Conservation (phyloP, 2,888 invertebrate species). For the Microplitis manilae region DNA sequence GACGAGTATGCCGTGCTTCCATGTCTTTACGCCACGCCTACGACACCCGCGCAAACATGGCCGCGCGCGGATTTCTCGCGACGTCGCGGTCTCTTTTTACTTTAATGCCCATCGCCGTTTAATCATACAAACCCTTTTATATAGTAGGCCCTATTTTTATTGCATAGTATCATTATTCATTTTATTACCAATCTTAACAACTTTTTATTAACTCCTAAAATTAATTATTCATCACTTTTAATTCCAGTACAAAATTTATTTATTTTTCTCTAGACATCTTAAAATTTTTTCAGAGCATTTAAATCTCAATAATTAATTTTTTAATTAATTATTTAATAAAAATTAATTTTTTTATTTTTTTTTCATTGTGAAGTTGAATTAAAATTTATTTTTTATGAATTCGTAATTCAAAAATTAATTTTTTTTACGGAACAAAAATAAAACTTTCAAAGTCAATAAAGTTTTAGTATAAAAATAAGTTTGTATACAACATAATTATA, state of each 20-base stretch:
- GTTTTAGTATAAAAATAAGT: not conserved
- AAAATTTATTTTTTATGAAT: not conserved
- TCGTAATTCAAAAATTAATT: not conserved
- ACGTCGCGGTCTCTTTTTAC: slow-evolving; percentile 42
- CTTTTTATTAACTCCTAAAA: too few relatives aligned
- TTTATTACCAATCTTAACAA: not conserved
- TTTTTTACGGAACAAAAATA: not conserved
- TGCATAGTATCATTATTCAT: not conserved
- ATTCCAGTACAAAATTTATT: too few relatives aligned
- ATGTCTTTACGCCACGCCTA: slow-evolving; percentile 67
- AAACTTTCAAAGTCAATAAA: not conserved
- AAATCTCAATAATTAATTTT: too few relatives aligned
- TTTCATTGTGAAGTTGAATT: not conserved
- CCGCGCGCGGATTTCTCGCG: slow-evolving; percentile 57
- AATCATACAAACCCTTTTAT: not conserved
- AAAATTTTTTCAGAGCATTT: not conserved
- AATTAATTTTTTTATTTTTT: not conserved
- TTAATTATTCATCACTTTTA: too few relatives aligned
- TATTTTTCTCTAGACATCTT: not conserved
- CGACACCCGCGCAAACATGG: slow-evolving; percentile 71
- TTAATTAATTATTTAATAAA: too few relatives aligned
- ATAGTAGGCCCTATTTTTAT: not conserved
- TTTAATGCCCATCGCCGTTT: slow-evolving; percentile 33
- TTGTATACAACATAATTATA: not conserved
- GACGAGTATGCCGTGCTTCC: slow-evolving; percentile 59